Conservation (phyloP, 2,888 invertebrate genomes). For the Andrena praecox region DNA sequence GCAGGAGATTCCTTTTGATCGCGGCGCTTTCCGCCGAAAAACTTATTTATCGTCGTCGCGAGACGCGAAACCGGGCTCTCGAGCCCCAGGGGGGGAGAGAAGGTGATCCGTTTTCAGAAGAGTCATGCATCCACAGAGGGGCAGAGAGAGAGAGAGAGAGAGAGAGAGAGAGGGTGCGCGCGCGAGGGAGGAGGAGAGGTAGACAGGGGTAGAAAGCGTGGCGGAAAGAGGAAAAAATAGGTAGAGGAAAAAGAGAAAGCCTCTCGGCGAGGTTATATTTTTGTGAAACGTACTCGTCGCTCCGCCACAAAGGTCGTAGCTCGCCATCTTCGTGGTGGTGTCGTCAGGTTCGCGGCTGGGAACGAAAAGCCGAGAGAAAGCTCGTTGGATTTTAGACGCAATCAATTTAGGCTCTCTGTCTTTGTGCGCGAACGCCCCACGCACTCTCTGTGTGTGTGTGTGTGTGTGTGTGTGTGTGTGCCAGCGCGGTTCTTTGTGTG, state of each 20-base stretch:
- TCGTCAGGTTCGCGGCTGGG: slow-evolving; percentile 31
- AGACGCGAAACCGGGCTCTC: slow-evolving; percentile 18
- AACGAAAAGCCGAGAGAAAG: slow-evolving; percentile 70
- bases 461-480: background rate
- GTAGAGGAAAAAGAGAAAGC: slow-evolving; percentile 45
- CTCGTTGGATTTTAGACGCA: slow-evolving; percentile 77
- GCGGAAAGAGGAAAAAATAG: slow-evolving; percentile 13
- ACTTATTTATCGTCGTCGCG: slow-evolving; percentile 33
- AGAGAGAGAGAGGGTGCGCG: background rate
- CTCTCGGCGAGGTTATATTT: slow-evolving; percentile 62
- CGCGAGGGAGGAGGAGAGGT: background rate
- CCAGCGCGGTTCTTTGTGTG: slow-evolving; percentile 29
- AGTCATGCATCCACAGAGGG: slow-evolving; percentile 12
- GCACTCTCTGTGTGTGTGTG: slow-evolving; percentile 12
- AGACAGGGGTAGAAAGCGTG: background rate
- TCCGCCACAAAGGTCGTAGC: slow-evolving; percentile 67
- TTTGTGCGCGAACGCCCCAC: slow-evolving; percentile 40
- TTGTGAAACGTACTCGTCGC: slow-evolving; percentile 63
- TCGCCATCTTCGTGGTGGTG: slow-evolving; percentile 45
- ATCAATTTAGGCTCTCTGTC: slow-evolving; percentile 75
- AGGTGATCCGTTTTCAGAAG: slow-evolving; percentile 49
- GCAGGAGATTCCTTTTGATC: slow-evolving; percentile 31
- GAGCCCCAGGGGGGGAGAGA: background rate
- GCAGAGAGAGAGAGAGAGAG: background rate
- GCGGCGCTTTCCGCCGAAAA: slow-evolving; percentile 33